Evolutionary conservation across 2,888 invertebrate species (phyloP).

Genomic region (Pandemis corylana): DNA sequence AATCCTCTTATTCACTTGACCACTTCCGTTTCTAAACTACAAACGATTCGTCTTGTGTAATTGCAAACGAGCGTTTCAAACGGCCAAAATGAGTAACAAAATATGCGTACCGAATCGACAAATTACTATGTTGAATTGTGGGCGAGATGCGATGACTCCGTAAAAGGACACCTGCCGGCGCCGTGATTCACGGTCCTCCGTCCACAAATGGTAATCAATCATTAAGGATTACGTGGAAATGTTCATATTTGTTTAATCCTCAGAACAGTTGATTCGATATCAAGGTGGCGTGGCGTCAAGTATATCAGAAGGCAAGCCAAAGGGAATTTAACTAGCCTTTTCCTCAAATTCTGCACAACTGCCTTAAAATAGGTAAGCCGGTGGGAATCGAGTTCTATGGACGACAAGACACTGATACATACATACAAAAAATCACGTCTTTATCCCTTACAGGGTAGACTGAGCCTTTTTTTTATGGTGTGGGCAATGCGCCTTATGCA

Average conservation of each 20-base stretch:
- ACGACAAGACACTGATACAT: too few relatives aligned
- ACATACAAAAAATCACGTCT: too few relatives aligned
- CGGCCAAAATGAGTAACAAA: constrained; percentile 39
- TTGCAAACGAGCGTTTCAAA: constrained; percentile 38
- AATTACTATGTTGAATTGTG: constrained; percentile 44
- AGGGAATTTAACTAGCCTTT: too few relatives aligned
- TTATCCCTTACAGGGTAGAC: too few relatives aligned
- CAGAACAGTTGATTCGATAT: neutral
- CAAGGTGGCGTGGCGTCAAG: too few relatives aligned
- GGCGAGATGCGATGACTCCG: constrained; percentile 46
- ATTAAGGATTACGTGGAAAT: constrained; percentile 24
- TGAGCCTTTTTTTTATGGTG: too few relatives aligned
- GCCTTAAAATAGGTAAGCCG: too few relatives aligned
- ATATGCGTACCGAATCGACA: constrained; percentile 43
- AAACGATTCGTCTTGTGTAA: constrained; percentile 36
- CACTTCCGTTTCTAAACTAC: constrained; percentile 40
- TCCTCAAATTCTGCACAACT: too few relatives aligned
- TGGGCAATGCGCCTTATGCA: too few relatives aligned
- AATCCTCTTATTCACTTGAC: constrained; percentile 34
- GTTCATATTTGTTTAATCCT: neutral
- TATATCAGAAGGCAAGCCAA: too few relatives aligned
- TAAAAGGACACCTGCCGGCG: constrained; percentile 48
- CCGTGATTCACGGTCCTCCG: constrained; percentile 49
- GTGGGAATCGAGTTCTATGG: too few relatives aligned
- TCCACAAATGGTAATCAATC: constrained; percentile 41